phyloP scores from a whole-genome alignment of 2,797 vertebrate genomes.

The Rhinophrynus dorsalis region DNA sequence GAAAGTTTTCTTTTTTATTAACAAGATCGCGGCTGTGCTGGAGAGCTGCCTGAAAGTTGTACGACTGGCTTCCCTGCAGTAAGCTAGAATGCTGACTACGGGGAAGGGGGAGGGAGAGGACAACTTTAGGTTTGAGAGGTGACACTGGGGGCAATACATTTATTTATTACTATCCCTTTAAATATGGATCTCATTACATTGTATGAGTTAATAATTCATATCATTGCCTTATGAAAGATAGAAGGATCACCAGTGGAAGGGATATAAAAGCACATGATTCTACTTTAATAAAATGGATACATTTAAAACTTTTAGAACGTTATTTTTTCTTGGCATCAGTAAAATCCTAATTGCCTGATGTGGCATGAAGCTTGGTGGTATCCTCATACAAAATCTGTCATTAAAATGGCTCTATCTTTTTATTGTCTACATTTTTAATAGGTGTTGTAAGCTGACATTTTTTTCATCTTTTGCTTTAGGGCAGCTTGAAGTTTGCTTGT shows the following conservation, averaged over 20 bases:
- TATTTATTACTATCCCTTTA: no score
- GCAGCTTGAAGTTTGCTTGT: background rate
- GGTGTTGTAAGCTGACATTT: background rate
- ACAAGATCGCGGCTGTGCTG: no score
- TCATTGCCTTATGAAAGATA: no score
- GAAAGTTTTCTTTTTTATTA: no score
- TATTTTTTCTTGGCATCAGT: conserved; percentile 15
- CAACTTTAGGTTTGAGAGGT: no score
- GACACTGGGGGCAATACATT: no score
- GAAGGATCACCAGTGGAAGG: background rate
- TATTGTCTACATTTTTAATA: background rate
- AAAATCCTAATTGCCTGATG: conserved; percentile 18
- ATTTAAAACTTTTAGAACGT: background rate
- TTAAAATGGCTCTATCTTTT: conserved; percentile 8
- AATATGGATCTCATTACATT: no score
- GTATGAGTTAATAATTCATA: no score
- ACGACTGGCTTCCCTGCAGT: no score
- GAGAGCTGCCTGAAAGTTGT: no score
- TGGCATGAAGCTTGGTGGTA: background rate
- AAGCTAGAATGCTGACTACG: no score
- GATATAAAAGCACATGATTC: background rate
- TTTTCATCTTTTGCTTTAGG: background rate
- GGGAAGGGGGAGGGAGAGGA: no score
- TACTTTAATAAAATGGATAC: background rate
- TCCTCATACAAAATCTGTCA: background rate